Evolutionary conservation across 2,113 vertebrate genomes (phyloP).

Genomic region (Ceuthmochares aereus): DNA sequence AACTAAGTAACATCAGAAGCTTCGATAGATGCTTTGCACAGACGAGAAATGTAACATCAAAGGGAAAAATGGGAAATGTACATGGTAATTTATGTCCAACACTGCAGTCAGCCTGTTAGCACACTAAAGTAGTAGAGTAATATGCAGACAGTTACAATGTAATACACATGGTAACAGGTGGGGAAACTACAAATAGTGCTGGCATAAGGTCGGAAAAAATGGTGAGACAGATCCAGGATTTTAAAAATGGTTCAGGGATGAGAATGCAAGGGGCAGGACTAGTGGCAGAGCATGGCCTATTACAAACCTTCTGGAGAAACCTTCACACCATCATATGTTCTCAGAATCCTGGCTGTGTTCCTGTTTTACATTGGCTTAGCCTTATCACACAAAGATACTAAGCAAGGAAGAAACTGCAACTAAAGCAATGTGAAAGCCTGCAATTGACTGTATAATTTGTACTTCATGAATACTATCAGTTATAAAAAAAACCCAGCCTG

Average conservation of each 20-base stretch:
- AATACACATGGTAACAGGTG: slow-evolving; percentile 77
- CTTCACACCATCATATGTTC: background rate
- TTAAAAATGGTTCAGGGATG: slow-evolving; percentile 74
- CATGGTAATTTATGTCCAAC: background rate
- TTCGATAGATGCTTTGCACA: background rate
- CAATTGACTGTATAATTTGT: background rate
- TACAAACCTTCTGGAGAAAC: slow-evolving; percentile 3
- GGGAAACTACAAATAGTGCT: slow-evolving; percentile 80
- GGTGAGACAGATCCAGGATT: slow-evolving; percentile 67
- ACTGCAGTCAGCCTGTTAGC: background rate
- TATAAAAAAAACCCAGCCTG: background rate
- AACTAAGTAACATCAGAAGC: background rate
- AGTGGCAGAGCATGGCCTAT: background rate
- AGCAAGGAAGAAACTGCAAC: background rate
- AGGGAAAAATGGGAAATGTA: background rate
- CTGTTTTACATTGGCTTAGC: background rate
- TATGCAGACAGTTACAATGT: slow-evolving; percentile 19
- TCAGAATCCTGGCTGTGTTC: background rate
- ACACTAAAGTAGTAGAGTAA: background rate
- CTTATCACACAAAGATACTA: background rate
- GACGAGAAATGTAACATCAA: background rate
- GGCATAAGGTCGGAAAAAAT: slow-evolving; percentile 79
- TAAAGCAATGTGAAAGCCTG: background rate
- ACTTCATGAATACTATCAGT: background rate
- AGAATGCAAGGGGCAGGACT: slow-evolving; percentile 60